Percentiles rank a stretch among this genome's conserved stretches.
Conservation (phyloP, 2,113 vertebrate species). For the Cheirogaleus medius region DNA sequence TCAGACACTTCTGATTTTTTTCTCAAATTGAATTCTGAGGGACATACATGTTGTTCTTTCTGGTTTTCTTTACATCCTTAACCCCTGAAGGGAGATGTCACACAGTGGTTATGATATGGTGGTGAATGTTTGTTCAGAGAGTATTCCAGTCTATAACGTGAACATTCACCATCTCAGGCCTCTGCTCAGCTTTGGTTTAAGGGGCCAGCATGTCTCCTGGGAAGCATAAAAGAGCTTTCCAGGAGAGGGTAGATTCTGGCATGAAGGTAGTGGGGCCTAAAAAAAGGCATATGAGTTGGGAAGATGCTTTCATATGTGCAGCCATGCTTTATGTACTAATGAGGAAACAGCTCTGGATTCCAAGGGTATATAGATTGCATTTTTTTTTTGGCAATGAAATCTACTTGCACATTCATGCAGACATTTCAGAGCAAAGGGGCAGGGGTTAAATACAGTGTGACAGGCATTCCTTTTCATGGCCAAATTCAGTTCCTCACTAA, state of each 20-base stretch:
- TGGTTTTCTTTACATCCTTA: neutral
- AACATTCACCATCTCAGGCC: neutral
- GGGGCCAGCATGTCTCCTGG: too few species aligned
- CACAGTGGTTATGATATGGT: fast-evolving
- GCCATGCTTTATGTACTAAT: too few species aligned
- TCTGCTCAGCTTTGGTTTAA: neutral
- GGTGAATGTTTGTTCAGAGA: fast-evolving
- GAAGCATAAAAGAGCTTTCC: neutral
- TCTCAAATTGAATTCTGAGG: neutral
- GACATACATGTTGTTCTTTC: fast-evolving
- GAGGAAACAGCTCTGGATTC: neutral
- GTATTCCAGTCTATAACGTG: too few species aligned
- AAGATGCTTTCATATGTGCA: neutral
- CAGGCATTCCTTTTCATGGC: neutral
- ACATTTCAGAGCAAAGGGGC: neutral
- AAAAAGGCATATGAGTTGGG: neutral
- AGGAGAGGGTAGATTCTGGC: fast-evolving
- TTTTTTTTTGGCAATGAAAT: neutral
- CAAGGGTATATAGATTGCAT: neutral
- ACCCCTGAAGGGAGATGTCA: neutral
- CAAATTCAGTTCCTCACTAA: neutral
- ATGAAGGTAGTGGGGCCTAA: neutral
- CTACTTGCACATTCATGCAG: neutral
- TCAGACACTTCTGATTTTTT: neutral
- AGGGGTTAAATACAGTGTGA: neutral